Base-by-base conservation (phyloP, 2,113 vertebrate genomes). In the Microcebus tavaratra region DNA sequence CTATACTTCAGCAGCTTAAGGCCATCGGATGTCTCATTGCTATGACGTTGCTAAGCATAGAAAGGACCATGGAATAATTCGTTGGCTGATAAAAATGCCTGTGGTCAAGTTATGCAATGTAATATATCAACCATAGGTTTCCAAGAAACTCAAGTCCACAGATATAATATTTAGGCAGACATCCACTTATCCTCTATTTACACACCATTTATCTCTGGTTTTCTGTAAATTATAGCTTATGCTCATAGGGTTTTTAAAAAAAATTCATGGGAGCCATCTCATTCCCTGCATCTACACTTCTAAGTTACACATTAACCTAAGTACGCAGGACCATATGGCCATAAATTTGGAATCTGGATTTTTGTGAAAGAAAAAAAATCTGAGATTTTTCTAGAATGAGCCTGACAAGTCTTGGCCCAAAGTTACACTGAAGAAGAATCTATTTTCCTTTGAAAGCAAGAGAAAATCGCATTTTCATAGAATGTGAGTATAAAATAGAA, bases 51-150 rank as follows among this genome's bases (percentile, higher is more conserved):
- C 36, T 39, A 92, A 70, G 70, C 70, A 17, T 83, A 57, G 59
- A 59, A 92, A 96, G 29, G 50, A 57, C 89, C 39, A 57, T 13
- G 15, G 39, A 73, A 59, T 78, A 45, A 91, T 95, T 91, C 65
- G 65, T 87, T 96, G 92, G 67, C 68, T 72, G 53, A 88, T 95
- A 96, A 93, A 97, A 97, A 90, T 87, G 21, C 65, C 81, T 95
- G 87, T 92, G 95, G 87, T 95, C 36, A 84, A 81, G 57, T 45
- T 95, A 59, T 36, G 29, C 21, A 85, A n/a, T 11, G 14, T 65
- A 68, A 59, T 1, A 3, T 75, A 75, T 55, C 70, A 72, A 83
- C 50, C 53, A 9, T 86, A n/a, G 25, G 39, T 79, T 87, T 87
- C 67, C 63, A 80, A 48, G 61, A 81, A 65, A 93, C 27, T 87